These are phyloP conservation scores for Drosophila pruinosa DNA, from an alignment of 1,140 invertebrate genomes.

Conservation along the genomic window DNA sequence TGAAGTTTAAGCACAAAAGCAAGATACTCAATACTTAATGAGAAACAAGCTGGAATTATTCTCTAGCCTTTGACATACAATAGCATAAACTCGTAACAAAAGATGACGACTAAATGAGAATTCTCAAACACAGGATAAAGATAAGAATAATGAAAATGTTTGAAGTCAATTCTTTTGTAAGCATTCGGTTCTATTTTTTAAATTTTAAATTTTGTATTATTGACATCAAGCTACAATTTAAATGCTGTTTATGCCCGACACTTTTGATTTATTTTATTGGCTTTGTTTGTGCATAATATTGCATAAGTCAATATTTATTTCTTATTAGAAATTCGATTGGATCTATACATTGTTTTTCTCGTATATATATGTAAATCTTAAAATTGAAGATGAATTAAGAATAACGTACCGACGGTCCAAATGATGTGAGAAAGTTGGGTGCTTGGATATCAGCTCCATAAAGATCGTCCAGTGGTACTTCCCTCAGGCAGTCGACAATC, in stretches of 20 bases:
- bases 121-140: not conserved
- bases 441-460: slow-evolving; percentile 90
- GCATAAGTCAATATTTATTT: too few species aligned
- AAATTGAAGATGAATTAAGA: not conserved
- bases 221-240: too few species aligned
- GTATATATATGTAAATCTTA: too few species aligned
- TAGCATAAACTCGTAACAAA: not conserved
- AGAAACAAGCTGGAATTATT: slow-evolving; percentile 3
- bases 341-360: too few species aligned
- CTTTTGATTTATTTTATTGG: too few species aligned
- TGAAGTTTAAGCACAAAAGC: slow-evolving; percentile 2
- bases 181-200: not conserved
- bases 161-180: not conserved
- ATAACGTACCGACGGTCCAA: slow-evolving; percentile 74
- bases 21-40: not conserved
- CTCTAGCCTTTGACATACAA: slow-evolving; percentile 2
- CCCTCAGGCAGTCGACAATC: slow-evolving; percentile 91
- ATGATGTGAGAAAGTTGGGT: slow-evolving; percentile 87
- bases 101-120: not conserved
- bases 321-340: too few species aligned
- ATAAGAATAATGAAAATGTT: slow-evolving; percentile 1
- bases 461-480: slow-evolving; percentile 90
- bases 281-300: too few species aligned
- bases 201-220: not conserved
- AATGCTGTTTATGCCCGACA: too few species aligned